Evolutionary conservation across 2,797 vertebrate species (phyloP).

Genomic region (Spea hammondii): DNA sequence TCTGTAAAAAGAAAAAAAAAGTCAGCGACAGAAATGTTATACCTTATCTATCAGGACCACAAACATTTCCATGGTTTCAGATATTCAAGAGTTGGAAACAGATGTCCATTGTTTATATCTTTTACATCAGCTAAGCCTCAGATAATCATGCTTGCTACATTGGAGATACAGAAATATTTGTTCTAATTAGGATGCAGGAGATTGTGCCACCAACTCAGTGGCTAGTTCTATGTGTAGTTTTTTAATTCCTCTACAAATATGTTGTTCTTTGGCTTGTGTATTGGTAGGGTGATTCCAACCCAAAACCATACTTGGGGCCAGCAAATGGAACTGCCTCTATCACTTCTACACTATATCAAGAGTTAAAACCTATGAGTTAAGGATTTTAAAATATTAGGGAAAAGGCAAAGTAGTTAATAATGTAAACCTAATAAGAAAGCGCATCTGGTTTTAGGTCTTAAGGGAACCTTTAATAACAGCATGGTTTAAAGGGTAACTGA

Average conservation of each 20-base stretch:
- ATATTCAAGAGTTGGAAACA: slow-evolving; percentile 17
- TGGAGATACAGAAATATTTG: slow-evolving; percentile 8
- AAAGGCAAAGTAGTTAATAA: too few relatives aligned
- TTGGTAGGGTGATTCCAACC: slow-evolving; percentile 1
- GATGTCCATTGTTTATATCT: slow-evolving; percentile 23
- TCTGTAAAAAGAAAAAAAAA: slow-evolving; percentile 67
- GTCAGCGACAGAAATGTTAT: slow-evolving; percentile 10
- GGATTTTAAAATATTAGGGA: too few relatives aligned
- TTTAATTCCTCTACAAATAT: slow-evolving; percentile 29
- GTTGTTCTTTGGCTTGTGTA: slow-evolving; percentile 11
- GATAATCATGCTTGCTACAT: slow-evolving; percentile 23
- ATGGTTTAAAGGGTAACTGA: too few relatives aligned
- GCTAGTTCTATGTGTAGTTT: slow-evolving; percentile 2
- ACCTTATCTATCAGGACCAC: slow-evolving; percentile 6
- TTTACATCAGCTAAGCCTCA: slow-evolving; percentile 30
- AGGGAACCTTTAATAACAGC: too few relatives aligned
- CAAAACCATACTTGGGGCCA: background rate
- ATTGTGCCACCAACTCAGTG: slow-evolving; percentile 14
- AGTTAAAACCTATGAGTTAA: too few relatives aligned
- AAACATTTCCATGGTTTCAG: slow-evolving; percentile 13
- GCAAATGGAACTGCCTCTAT: background rate
- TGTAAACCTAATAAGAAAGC: too few relatives aligned
- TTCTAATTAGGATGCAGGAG: slow-evolving; percentile 29
- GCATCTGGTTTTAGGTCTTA: too few relatives aligned
- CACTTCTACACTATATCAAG: too few relatives aligned